Evolutionary conservation across 2,113 vertebrate species (phyloP).

Genomic region (Acrocephalus kingi): DNA sequence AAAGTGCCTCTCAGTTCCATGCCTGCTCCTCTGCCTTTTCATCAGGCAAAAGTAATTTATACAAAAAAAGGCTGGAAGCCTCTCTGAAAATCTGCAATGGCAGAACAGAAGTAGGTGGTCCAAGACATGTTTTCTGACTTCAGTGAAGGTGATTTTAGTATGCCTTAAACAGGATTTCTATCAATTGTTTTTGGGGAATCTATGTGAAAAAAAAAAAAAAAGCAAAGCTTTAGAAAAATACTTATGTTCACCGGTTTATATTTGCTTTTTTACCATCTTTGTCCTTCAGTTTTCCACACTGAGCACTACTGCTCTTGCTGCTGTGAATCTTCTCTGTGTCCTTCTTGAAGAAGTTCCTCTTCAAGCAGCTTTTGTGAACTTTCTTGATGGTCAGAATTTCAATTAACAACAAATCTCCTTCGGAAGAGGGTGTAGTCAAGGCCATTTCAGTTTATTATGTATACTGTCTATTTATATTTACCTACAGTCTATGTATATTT

Average conservation of each 20-base stretch:
- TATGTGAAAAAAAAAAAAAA: background rate
- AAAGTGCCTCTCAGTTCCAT: background rate
- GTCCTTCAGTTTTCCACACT: background rate
- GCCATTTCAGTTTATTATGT: background rate
- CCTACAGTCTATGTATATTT: background rate
- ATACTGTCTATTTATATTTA: constrained; percentile 14
- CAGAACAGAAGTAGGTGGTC: background rate
- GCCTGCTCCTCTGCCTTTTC: background rate
- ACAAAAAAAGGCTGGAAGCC: rapidly evolving
- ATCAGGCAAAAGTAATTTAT: background rate
- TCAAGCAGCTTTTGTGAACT: background rate
- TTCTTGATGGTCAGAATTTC: background rate
- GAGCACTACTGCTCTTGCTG: background rate
- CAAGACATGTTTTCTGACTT: background rate
- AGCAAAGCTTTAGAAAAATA: background rate
- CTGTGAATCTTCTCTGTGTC: background rate
- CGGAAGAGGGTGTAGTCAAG: background rate
- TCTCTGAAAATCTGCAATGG: background rate
- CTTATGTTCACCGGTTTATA: background rate
- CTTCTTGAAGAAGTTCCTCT: background rate
- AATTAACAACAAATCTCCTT: background rate
- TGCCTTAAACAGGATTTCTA: background rate
- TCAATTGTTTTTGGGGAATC: background rate
- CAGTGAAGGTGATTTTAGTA: background rate
- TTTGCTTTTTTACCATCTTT: background rate